Base-by-base conservation (phyloP, 2,113 vertebrate species). In the Felis chaus region DNA sequence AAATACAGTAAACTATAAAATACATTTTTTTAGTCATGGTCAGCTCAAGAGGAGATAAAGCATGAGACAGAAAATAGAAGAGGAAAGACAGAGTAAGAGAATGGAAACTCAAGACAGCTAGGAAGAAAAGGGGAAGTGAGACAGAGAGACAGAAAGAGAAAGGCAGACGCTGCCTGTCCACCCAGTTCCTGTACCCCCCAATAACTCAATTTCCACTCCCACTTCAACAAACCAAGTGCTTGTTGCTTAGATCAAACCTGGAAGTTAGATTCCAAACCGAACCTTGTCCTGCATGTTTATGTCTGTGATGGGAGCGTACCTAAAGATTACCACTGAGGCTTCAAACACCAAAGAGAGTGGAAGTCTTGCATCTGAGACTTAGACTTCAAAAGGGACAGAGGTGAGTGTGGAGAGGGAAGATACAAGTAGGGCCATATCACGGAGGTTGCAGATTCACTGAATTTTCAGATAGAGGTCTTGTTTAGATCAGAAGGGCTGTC, bases 61-160 rank as follows among this genome's bases (percentile, higher is more conserved):
- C 79, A 82, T 48, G 69, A 55, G 76, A 93, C 89, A 92, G 83
- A 83, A 5, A 91, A 94, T 0, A 1, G 5, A 89, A 97, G 45
- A 53, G 29, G 78, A 97, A 93, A 98, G 95, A 94, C 76, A 97
- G 84, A 91, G 9, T 45, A 83, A 95, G 0, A 18, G 83, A 85
- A 86, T 71, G 86, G 45, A 36, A 27, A 45, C 65, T 73, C 93
- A 97, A 97, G 97, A 98, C 89, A 97, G 94, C n/a, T 80, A 94
- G 83, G n/a, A 82, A 41, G 83, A 55, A 82, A 85, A 53, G 23
- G 13, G 23, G 74, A 66, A 50, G 90, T 71, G 92, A 92, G 3
- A 18, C 0, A 0, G 92, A 95, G 76, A 65, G 95, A 80, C 65
- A 33, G 66, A 69, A n/a, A 73, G 7, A n/a, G 76, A 85, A 78